Evolutionary conservation across 2,888 invertebrate genomes (phyloP), one percentile per base, ranked within the genome.

Genomic region (Linyphia triangularis): DNA sequence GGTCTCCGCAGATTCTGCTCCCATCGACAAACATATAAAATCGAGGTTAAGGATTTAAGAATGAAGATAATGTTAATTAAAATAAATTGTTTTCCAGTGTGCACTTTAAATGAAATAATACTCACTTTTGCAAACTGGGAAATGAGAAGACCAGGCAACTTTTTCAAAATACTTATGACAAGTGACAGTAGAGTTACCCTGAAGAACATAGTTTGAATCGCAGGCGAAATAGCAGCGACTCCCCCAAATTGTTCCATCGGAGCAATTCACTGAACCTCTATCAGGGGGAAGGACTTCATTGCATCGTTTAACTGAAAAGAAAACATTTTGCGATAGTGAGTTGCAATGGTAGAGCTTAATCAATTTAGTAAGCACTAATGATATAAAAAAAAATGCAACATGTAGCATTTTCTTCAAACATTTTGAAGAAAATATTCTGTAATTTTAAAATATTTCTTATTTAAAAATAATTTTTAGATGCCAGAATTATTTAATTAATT

Each of bases 211-310:
- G 30, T 67, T 70, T 0, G 72, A 13, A 26, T 33, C 70, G 51
- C 89, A 89, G 7, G 61, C 63, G 16, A 89, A 85, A 6, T 40
- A 19, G 40, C 89, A 89, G n/a, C 69, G 63, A 43, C 89, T 89
- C 24, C 89, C 89, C 89, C 85, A 85, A 22, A 85, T 33, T n/a
- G 43, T 63, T n/a, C 75, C 89, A 33, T 85, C 43, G 7, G 81
- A 83, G 26, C 89, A 89, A 22, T 85, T 40, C 10, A 89, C 67
- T 6, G 81, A 63, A n/a, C 84, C 79, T 28, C 72, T 70, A 37
- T 24, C 28, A 28, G 65, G 63, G 2, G 69, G 26, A 16, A 65
- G 65, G 30, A 85, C 24, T 9, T 78, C 61, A 33, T 70, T 63
- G 24, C 89, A 89, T 59, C 70, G 78, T 78, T 43, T 70, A 19